Base-by-base conservation (phyloP, 2,113 vertebrate species). In the Aspiorhynchus laticeps region DNA sequence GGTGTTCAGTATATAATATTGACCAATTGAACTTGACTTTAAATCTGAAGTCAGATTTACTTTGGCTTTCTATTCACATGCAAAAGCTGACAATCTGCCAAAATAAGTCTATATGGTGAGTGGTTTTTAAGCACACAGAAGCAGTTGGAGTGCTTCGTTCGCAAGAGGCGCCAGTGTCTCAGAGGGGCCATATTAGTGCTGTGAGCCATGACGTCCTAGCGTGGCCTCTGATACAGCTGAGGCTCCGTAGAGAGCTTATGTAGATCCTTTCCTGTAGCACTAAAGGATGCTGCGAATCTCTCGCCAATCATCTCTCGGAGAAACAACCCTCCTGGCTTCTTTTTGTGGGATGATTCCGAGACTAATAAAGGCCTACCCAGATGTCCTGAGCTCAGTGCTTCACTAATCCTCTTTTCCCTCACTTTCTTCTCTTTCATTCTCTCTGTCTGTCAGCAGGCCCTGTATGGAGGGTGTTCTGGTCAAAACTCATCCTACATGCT, bases 361-460 rank as follows among this genome's bases (percentile, higher is more conserved):
- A 83, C 87, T 89, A 88, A 90, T 90, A 56, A 77, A 87, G 46
- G 51, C 78, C 85, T 89, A 85, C 84, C 88, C 87, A 89, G 88
- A 91, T 87, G 84, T 87, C 87, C 85, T 73, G 48, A 46, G 38
- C 71, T 87, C 81, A 56, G 38, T 86, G 84, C 81, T 63, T 31
- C 17, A n/a, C 79, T 90, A 90, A 91, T 91, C 91, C 88, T 85
- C 87, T 89, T 85, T 84, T 80, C 65, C 26, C 33, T 59, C 33
- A 46, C 61, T 82, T 65, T 85, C 43, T 88, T 33, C 26, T 82
- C 71, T 75, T 36, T 59, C 9, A 15, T 61, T 69, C 79, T 33
- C 63, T 79, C 33, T 9, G 21, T 56, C n/a, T 53, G 24, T 67
- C 67, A 53, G 59, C 24, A 61, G 56, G 56, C 56, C 24, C 56